These are phyloP conservation scores for Polypedilum pembai DNA, from an alignment of 1,140 invertebrate genomes.

Conservation along the genomic window DNA sequence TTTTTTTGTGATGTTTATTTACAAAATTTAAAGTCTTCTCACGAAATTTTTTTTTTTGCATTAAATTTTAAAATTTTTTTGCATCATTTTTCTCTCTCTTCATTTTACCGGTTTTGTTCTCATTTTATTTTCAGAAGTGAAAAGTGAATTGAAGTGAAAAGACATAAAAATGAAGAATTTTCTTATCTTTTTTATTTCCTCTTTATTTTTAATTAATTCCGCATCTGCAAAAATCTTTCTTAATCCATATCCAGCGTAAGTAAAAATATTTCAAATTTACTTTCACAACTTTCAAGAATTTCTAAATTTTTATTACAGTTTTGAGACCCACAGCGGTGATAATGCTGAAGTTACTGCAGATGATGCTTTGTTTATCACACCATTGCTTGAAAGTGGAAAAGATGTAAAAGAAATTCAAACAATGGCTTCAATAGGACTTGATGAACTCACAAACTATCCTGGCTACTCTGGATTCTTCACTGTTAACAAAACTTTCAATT, in stretches of 20 bases:
- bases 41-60: not conserved
- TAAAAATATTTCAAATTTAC: too few species aligned
- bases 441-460: constrained; percentile 43
- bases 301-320: too few species aligned
- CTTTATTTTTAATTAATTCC: not conserved
- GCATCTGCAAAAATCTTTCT: constrained; percentile 7
- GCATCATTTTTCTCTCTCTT: not conserved
- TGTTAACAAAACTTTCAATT: constrained; percentile 66
- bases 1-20: too few species aligned
- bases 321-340: constrained; percentile 34
- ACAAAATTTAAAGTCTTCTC: too few species aligned
- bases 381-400: not conserved
- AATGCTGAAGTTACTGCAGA: constrained; percentile 43
- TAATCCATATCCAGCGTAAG: constrained; percentile 40
- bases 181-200: not conserved
- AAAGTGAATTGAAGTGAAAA: too few species aligned
- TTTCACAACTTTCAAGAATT: too few species aligned
- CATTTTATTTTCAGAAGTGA: too few species aligned
- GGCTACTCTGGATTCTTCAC: constrained; percentile 60
- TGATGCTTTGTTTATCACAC: constrained; percentile 42
- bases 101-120: not conserved
- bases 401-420: not conserved
- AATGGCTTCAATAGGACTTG: not conserved
- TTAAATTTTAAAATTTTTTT: not conserved
- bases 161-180: not conserved